Evolutionary conservation across 1,140 invertebrate genomes (phyloP).

Genomic region (Drosophila sucinea): DNA sequence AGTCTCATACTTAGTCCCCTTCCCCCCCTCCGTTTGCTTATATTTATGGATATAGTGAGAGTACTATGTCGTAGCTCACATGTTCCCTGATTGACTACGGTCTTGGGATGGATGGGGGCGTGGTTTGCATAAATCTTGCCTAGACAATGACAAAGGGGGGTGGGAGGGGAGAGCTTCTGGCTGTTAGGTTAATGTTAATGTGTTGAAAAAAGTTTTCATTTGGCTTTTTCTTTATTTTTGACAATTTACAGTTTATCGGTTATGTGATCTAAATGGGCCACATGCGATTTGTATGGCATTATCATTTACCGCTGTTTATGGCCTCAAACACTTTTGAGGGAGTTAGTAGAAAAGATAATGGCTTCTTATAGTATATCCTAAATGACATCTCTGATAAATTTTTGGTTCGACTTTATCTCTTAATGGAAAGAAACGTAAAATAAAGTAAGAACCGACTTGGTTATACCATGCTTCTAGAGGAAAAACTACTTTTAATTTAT

Average conservation of each 20-base stretch:
- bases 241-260: slow-evolving; percentile 78
- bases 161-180: slow-evolving; percentile 36
- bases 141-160: slow-evolving; percentile 50
- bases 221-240: slow-evolving; percentile 38
- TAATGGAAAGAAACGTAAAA: background rate
- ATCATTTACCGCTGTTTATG: slow-evolving; percentile 65
- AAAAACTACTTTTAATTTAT: no score
- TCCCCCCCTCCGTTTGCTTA: background rate
- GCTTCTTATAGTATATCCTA: no score
- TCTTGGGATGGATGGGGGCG: slow-evolving; percentile 14
- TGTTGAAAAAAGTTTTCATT: slow-evolving; percentile 64
- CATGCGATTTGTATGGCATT: slow-evolving; percentile 70
- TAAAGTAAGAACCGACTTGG: no score
- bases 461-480: no score
- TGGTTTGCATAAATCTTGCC: slow-evolving; percentile 42
- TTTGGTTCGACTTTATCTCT: no score
- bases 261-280: slow-evolving; percentile 76
- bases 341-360: no score
- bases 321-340: background rate
- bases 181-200: slow-evolving; percentile 66
- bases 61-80: slow-evolving; percentile 39
- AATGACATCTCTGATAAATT: no score
- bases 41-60: slow-evolving; percentile 1
- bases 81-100: slow-evolving; percentile 66
- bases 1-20: background rate